Percentiles rank a stretch among this genome's conserved stretches.
These are phyloP conservation scores for Balanococcus diminutus DNA, from an alignment of 2,888 invertebrate species.

Conservation along the genomic window DNA sequence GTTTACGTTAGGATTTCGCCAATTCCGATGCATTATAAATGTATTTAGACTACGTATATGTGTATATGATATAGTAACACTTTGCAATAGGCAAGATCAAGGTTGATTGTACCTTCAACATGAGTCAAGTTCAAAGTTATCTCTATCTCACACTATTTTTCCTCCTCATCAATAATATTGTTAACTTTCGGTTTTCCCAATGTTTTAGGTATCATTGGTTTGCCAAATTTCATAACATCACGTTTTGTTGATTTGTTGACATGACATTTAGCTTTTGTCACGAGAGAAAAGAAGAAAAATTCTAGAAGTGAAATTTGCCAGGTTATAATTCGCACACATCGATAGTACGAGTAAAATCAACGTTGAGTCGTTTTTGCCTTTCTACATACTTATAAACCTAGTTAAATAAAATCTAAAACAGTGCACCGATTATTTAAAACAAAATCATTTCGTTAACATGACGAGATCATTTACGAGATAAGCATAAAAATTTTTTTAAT, in stretches of 20 bases:
- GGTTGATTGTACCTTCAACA: background rate
- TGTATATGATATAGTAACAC: background rate
- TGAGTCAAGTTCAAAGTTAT: background rate
- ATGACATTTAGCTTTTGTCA: background rate
- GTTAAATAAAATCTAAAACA: too few relatives aligned
- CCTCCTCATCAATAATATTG: too few relatives aligned
- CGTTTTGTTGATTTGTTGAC: background rate
- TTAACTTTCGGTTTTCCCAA: background rate
- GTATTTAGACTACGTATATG: background rate
- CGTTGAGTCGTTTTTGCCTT: background rate
- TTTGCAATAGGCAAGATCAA: background rate
- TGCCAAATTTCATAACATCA: background rate
- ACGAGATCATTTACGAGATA: background rate
- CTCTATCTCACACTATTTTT: background rate
- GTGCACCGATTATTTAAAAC: background rate
- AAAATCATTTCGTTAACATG: background rate
- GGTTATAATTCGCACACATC: background rate
- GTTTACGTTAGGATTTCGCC: background rate
- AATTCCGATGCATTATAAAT: background rate
- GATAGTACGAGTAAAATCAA: too few relatives aligned
- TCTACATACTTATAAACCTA: too few relatives aligned
- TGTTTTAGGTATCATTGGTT: background rate
- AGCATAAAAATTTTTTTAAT: background rate
- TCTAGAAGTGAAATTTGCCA: background rate
- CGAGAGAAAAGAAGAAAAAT: background rate